These are phyloP conservation scores for Dicaeum eximium DNA, from an alignment of 2,113 vertebrate genomes.

Conservation along the genomic window DNA sequence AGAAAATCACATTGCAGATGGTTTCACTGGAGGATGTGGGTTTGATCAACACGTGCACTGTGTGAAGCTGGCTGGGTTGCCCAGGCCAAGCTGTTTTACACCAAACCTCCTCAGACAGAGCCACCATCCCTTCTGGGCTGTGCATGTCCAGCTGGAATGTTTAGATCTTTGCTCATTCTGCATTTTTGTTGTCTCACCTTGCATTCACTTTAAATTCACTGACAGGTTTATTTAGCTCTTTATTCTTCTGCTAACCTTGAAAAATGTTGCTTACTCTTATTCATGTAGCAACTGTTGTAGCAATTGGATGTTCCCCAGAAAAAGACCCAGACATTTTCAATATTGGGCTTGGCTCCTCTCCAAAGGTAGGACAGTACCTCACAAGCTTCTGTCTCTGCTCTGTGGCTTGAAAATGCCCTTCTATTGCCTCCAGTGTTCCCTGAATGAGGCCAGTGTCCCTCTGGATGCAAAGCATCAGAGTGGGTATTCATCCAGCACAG, in stretches of 20 bases:
- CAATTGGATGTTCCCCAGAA: neutral
- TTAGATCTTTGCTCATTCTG: neutral
- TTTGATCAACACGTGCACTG: neutral
- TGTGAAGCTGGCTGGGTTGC: neutral
- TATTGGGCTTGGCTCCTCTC: neutral
- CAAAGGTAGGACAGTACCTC: neutral
- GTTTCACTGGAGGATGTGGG: neutral
- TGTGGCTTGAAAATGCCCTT: neutral
- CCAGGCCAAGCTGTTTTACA: neutral
- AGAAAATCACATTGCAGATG: conserved; percentile 19
- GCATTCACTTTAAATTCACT: neutral
- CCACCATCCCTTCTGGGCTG: neutral
- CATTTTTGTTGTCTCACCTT: neutral
- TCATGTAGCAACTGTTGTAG: neutral
- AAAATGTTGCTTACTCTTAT: neutral
- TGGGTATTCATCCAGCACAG: neutral
- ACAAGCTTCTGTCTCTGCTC: neutral
- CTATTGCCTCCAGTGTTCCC: neutral
- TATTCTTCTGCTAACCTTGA: neutral
- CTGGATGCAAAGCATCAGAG: neutral
- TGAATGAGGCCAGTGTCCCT: neutral
- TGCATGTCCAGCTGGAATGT: neutral
- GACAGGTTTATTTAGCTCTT: neutral
- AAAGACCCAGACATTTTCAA: neutral
- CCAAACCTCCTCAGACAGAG: neutral